phyloP scores from a whole-genome alignment of 1,140 invertebrate genomes.

The Cheumatopsyche charites region DNA sequence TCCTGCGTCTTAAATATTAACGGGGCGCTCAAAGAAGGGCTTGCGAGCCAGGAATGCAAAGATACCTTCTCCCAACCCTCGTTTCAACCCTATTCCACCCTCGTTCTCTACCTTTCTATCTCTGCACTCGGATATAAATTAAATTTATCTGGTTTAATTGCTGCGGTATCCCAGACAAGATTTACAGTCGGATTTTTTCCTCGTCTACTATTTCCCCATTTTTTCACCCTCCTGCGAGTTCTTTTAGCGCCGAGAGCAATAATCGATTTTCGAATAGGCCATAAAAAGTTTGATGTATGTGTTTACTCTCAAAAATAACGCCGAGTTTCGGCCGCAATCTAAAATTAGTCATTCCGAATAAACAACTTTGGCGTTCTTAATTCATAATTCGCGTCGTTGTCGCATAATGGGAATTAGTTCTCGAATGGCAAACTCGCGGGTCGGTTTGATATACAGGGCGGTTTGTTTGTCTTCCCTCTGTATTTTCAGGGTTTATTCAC shows the following conservation, averaged over 20 bases:
- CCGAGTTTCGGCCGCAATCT: too few species aligned
- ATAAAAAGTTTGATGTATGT: too few species aligned
- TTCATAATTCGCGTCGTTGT: too few species aligned
- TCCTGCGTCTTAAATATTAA: conserved; percentile 31
- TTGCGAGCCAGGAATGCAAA: background rate
- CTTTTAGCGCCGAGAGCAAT: too few species aligned
- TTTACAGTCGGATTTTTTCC: background rate
- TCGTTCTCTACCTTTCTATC: background rate
- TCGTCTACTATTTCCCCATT: background rate
- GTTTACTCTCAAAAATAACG: too few species aligned
- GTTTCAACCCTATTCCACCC: background rate
- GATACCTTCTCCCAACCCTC: background rate
- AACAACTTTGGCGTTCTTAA: too few species aligned
- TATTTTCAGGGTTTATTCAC: conserved; percentile 7
- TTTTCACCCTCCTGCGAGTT: too few species aligned
- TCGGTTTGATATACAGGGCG: background rate
- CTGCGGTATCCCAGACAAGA: conserved; percentile 3
- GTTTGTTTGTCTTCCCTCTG: conserved; percentile 18
- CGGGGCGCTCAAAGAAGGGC: conserved; percentile 21
- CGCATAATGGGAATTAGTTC: too few species aligned
- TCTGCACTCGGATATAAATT: conserved; percentile 4
- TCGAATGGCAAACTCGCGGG: too few species aligned
- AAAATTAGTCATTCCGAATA: too few species aligned
- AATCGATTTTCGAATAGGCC: too few species aligned
- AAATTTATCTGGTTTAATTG: conserved; percentile 26